phyloP scores from a whole-genome alignment of 1,140 invertebrate genomes.

The Heliothis virescens region DNA sequence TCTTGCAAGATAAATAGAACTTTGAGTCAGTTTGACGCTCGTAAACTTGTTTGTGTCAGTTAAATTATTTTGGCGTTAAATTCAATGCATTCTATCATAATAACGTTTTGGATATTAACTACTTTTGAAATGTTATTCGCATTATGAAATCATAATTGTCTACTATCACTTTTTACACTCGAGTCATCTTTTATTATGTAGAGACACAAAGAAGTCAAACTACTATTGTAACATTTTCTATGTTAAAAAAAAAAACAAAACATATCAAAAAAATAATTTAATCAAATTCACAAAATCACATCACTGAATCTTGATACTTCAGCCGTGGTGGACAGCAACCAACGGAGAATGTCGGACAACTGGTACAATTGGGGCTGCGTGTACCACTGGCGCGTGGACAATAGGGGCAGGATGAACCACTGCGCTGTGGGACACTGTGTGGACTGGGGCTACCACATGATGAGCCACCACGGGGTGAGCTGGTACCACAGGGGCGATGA shows the following conservation, averaged over 20 bases:
- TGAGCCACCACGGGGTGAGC: conserved; percentile 71
- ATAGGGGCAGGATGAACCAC: conserved; percentile 68
- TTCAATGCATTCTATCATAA: too few relatives aligned
- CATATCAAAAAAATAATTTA: conserved; percentile 23
- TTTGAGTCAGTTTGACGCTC: not conserved
- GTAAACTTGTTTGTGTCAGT: conserved; percentile 1
- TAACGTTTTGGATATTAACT: too few relatives aligned
- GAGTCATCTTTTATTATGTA: too few relatives aligned
- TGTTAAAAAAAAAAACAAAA: not conserved
- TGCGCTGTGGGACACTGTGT: conserved; percentile 66
- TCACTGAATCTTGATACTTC: not conserved
- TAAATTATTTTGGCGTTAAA: not conserved
- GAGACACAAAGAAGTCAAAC: too few relatives aligned
- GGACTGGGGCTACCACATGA: conserved; percentile 60
- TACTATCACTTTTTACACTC: too few relatives aligned
- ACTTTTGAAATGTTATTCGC: too few relatives aligned
- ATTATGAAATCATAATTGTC: too few relatives aligned
- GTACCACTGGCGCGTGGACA: conserved; percentile 64
- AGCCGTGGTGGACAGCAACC: conserved; percentile 72
- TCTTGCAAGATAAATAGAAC: too few relatives aligned
- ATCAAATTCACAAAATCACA: conserved; percentile 21
- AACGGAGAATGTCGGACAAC: conserved; percentile 65
- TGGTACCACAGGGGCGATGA: conserved; percentile 75
- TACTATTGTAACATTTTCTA: not conserved
- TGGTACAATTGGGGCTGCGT: conserved; percentile 65